phyloP scores from a whole-genome alignment of 2,888 invertebrate species.

The Plagiodera versicolora region DNA sequence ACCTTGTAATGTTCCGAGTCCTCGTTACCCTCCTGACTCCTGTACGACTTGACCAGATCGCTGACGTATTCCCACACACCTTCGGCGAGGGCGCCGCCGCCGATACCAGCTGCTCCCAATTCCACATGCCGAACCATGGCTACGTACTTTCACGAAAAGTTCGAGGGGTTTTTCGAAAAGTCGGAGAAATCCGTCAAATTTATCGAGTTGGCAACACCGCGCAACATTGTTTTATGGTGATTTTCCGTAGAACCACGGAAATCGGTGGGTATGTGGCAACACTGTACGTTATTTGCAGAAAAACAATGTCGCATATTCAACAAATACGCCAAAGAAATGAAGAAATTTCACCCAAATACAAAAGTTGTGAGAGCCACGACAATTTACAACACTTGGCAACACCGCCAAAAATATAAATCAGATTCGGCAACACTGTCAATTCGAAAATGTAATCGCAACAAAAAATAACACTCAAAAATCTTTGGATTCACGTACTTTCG shows the following conservation, averaged over 20 bases:
- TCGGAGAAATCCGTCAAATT: too few relatives aligned
- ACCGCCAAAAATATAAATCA: too few relatives aligned
- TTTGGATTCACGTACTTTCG: too few relatives aligned
- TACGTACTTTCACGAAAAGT: too few relatives aligned
- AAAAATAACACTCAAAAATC: too few relatives aligned
- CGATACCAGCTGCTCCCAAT: constrained; percentile 57
- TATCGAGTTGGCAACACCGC: too few relatives aligned
- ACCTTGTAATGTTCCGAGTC: constrained; percentile 34
- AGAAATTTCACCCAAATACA: too few relatives aligned
- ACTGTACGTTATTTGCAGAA: background rate
- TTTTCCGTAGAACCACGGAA: background rate
- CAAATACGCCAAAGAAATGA: background rate
- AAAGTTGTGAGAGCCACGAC: background rate
- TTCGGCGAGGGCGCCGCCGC: constrained; percentile 60
- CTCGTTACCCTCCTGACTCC: constrained; percentile 34
- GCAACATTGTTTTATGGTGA: too few relatives aligned
- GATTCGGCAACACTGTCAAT: background rate
- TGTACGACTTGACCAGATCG: constrained; percentile 64
- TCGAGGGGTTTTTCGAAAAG: too few relatives aligned
- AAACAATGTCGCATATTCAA: too few relatives aligned
- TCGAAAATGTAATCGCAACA: background rate
- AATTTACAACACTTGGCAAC: background rate
- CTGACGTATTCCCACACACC: constrained; percentile 70
- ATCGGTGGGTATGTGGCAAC: background rate
- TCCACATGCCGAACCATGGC: constrained; percentile 53